Percentiles rank a stretch among this genome's conserved stretches.
phyloP scores from a whole-genome alignment of 2,888 invertebrate species.

The Blera fallax region DNA sequence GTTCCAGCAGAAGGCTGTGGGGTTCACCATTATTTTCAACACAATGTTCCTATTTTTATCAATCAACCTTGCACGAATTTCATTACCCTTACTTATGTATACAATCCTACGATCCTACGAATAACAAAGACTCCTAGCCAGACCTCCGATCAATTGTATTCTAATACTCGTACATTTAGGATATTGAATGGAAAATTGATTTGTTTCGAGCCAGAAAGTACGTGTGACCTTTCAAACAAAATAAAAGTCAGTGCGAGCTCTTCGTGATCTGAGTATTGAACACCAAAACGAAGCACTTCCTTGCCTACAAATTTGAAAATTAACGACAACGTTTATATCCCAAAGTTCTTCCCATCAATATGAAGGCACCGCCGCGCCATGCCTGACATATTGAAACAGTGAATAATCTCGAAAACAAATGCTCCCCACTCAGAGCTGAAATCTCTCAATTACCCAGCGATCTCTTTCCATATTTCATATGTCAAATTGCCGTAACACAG shows the following conservation, averaged over 20 bases:
- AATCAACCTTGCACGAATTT: background rate
- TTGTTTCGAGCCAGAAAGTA: background rate
- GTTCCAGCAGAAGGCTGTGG: too few species aligned
- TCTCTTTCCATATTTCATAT: background rate
- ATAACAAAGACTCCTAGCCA: background rate
- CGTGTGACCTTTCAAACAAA: background rate
- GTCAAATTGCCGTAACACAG: background rate
- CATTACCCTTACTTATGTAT: background rate
- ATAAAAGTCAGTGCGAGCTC: background rate
- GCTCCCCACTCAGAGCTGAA: background rate
- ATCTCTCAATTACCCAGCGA: background rate
- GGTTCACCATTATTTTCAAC: too few species aligned
- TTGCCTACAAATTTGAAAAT: conserved; percentile 27
- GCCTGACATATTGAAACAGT: background rate
- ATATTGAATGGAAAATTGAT: background rate
- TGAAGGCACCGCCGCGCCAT: background rate
- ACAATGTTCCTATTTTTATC: too few species aligned
- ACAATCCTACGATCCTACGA: background rate
- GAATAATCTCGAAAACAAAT: conserved; percentile 30
- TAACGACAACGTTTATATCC: conserved; percentile 7
- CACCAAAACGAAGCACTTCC: background rate
- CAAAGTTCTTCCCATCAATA: background rate
- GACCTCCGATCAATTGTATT: background rate
- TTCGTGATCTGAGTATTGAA: conserved; percentile 1
- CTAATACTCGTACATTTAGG: background rate